These are phyloP conservation scores for Latrodectus elegans DNA, from an alignment of 2,888 invertebrate species.

Conservation along the genomic window DNA sequence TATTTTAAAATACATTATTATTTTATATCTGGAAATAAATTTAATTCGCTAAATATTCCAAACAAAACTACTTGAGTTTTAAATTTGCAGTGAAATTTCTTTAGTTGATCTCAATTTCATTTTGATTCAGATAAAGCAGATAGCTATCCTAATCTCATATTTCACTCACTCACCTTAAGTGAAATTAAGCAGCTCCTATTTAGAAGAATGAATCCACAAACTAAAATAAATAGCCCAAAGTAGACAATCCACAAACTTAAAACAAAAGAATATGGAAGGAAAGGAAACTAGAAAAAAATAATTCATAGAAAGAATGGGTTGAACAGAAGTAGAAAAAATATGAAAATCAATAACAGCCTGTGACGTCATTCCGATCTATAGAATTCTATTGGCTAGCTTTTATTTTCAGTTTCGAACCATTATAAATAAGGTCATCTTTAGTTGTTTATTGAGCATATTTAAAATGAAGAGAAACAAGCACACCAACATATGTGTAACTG, in stretches of 20 bases:
- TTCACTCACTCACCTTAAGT: background rate
- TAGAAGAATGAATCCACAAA: constrained; percentile 4
- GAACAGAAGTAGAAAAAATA: constrained; percentile 29
- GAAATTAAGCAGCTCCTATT: constrained; percentile 45
- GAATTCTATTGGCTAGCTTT: constrained; percentile 26
- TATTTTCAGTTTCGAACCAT: constrained; percentile 13
- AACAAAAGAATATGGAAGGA: constrained; percentile 15
- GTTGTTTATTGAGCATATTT: background rate
- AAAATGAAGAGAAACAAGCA: too few species aligned
- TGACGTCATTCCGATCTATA: constrained; percentile 47
- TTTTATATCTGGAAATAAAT: too few species aligned
- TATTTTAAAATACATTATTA: too few species aligned
- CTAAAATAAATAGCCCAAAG: constrained; percentile 17
- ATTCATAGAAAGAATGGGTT: constrained; percentile 17
- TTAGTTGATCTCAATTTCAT: background rate
- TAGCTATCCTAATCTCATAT: too few species aligned
- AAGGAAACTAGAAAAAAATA: constrained; percentile 7
- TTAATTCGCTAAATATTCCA: too few species aligned
- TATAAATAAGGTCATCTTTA: constrained; percentile 22
- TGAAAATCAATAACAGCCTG: constrained; percentile 34
- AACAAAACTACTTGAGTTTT: too few species aligned
- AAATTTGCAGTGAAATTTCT: too few species aligned
- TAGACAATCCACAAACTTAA: constrained; percentile 16
- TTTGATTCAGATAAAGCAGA: background rate
- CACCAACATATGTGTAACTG: too few species aligned